Conservation (phyloP, 2,888 invertebrate species). For the Andricus curvator region DNA sequence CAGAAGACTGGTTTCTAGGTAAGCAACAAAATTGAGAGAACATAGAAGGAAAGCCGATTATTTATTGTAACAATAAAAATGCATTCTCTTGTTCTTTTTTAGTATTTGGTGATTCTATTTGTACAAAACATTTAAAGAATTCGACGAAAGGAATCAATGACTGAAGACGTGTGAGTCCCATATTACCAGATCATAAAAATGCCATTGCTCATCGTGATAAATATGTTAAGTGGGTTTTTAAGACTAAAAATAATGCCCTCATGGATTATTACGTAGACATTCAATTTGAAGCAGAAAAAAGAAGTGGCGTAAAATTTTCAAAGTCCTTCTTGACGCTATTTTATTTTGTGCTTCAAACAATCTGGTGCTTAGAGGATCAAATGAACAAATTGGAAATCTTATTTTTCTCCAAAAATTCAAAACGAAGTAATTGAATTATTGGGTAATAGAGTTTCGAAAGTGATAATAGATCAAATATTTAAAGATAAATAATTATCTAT, state of each 20-base stretch:
- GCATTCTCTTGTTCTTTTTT: no score
- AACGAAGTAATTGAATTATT: slow-evolving; percentile 69
- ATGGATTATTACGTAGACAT: not conserved
- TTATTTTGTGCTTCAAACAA: not conserved
- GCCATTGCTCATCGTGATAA: not conserved
- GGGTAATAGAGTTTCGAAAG: slow-evolving; percentile 61
- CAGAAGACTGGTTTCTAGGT: no score
- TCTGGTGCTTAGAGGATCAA: not conserved
- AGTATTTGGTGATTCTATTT: no score
- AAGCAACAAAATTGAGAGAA: no score
- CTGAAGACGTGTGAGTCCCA: not conserved
- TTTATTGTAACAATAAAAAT: no score
- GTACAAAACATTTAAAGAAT: not conserved
- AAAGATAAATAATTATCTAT: slow-evolving; percentile 52
- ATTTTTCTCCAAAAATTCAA: slow-evolving; percentile 46
- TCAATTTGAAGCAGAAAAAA: not conserved
- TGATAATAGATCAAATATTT: slow-evolving; percentile 57
- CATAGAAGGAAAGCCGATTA: no score
- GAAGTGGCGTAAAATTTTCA: not conserved
- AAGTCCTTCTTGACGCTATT: not conserved
- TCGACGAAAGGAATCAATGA: not conserved
- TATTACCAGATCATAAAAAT: not conserved
- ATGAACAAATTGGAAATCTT: not conserved
- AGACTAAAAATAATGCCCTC: not conserved
- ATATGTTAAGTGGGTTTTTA: not conserved